Evolutionary conservation across 2,888 invertebrate species (phyloP).

Genomic region (Agrochola lota): DNA sequence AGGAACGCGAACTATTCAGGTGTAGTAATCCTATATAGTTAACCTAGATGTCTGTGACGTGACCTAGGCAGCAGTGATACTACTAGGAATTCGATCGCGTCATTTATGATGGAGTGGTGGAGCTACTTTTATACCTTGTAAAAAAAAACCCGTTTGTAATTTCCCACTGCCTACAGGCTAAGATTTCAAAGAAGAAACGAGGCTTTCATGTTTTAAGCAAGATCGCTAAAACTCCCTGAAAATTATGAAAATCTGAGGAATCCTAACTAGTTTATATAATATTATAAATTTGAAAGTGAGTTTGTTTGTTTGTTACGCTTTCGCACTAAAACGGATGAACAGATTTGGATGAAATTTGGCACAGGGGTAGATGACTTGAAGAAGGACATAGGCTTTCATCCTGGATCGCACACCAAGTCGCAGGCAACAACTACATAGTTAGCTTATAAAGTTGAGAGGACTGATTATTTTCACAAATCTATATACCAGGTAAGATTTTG

Average conservation of each 20-base stretch:
- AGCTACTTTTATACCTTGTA: background rate
- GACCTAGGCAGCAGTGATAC: constrained; percentile 25
- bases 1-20: constrained; percentile 40
- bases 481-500: background rate
- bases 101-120: background rate
- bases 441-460: background rate
- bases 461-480: background rate
- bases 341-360: too few relatives aligned
- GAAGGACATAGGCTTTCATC: too few relatives aligned
- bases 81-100: constrained; percentile 17
- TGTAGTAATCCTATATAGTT: constrained; percentile 34
- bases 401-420: too few relatives aligned
- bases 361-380: too few relatives aligned
- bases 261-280: too few relatives aligned
- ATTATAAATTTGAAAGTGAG: too few relatives aligned
- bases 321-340: too few relatives aligned
- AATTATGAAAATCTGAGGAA: too few relatives aligned
- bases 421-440: too few relatives aligned
- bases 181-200: background rate
- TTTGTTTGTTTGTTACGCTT: too few relatives aligned
- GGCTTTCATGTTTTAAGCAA: background rate
- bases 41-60: constrained; percentile 43
- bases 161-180: background rate
- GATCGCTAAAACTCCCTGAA: too few relatives aligned
- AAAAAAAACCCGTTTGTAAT: background rate